A percentile compares a stretch with the other conserved stretches of the same genome.
Evolutionary conservation across 2,797 vertebrate genomes (phyloP).

Genomic region (Artibeus lituratus): DNA sequence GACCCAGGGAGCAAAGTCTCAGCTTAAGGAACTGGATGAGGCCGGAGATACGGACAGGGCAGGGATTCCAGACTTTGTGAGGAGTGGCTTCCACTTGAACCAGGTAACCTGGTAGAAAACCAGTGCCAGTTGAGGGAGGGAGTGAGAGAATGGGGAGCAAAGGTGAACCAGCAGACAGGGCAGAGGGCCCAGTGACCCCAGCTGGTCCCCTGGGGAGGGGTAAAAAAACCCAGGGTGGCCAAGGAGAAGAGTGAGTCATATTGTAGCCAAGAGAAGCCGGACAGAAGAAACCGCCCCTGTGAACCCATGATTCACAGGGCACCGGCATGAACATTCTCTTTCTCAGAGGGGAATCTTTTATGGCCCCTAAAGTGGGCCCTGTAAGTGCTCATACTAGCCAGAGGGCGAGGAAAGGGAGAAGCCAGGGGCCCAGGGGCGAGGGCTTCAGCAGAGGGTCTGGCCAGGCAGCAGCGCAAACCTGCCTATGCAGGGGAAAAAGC

Average conservation of each 20-base stretch:
- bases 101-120: not conserved
- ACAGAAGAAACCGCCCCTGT: accelerated
- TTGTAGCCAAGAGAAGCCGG: not conserved
- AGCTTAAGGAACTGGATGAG: not conserved
- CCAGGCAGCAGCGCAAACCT: not conserved
- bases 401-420: not conserved
- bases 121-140: not conserved
- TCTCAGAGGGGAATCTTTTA: not conserved
- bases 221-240: not conserved
- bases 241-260: not conserved
- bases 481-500: not conserved
- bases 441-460: not conserved
- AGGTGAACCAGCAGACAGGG: not conserved
- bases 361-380: not conserved
- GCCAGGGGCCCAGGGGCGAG: not conserved
- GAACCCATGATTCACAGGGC: no score
- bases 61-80: not conserved
- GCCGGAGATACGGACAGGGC: not conserved
- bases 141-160: not conserved
- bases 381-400: not conserved
- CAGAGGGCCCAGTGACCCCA: not conserved
- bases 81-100: not conserved
- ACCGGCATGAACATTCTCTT: accelerated
- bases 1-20: not conserved
- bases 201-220: not conserved